These are phyloP conservation scores for Actinemys pallida DNA, from an alignment of 2,113 vertebrate genomes.

Conservation along the genomic window DNA sequence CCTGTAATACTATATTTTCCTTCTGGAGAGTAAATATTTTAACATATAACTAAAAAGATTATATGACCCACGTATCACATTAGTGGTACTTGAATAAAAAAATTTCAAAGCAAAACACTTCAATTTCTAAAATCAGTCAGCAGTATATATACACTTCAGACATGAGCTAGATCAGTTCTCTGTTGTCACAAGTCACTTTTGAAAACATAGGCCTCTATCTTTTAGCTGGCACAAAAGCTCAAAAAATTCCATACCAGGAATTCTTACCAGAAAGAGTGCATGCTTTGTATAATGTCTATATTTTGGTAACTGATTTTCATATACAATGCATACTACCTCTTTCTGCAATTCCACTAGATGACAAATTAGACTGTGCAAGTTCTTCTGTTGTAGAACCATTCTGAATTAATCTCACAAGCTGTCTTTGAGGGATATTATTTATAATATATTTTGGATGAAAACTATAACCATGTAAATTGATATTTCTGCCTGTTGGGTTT, in stretches of 20 bases:
- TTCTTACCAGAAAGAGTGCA: accelerated
- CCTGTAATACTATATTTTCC: background rate
- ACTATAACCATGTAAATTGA: background rate
- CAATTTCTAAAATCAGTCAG: background rate
- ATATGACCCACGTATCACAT: background rate
- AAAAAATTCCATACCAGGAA: background rate
- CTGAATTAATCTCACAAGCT: background rate
- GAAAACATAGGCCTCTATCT: background rate
- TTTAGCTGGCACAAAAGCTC: background rate
- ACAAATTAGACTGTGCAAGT: background rate
- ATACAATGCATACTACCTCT: background rate
- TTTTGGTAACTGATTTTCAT: background rate
- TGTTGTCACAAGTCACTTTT: background rate
- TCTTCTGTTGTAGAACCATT: background rate
- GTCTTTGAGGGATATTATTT: background rate
- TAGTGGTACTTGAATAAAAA: background rate
- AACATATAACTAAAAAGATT: background rate
- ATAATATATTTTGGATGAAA: background rate
- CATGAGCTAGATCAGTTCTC: background rate
- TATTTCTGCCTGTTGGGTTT: background rate
- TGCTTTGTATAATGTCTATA: background rate
- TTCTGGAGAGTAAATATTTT: background rate
- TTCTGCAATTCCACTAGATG: background rate
- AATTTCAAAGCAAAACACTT: background rate
- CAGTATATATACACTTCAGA: background rate